Evolutionary conservation across 1,140 invertebrate genomes (phyloP).

Genomic region (Trachymyrmex cornetzi): DNA sequence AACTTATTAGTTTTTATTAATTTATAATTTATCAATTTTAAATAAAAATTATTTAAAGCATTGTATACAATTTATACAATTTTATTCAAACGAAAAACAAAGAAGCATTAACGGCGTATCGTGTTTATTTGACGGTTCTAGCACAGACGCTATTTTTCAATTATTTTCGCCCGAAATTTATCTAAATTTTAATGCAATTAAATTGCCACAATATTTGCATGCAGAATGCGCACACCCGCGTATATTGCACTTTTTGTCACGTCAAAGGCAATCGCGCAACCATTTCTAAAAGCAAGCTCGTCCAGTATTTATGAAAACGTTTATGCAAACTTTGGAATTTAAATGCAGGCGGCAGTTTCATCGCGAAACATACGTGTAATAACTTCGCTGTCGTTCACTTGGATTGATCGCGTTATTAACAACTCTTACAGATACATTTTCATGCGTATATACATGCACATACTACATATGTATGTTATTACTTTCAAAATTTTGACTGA

Average conservation of each 20-base stretch:
- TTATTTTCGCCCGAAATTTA: conserved; percentile 35
- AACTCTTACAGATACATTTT: conserved; percentile 16
- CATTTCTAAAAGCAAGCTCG: conserved; percentile 47
- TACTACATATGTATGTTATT: neutral
- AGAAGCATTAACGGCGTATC: neutral
- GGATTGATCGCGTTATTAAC: conserved; percentile 41
- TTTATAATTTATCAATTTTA: too few relatives aligned
- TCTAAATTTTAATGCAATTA: conserved; percentile 41
- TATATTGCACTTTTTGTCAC: conserved; percentile 38
- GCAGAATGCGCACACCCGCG: neutral
- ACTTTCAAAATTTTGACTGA: too few relatives aligned
- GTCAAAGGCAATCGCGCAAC: conserved; percentile 41
- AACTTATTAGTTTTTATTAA: too few relatives aligned
- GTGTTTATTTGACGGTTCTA: neutral
- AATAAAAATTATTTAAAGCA: neutral
- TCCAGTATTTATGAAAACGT: conserved; percentile 43
- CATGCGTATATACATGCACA: neutral
- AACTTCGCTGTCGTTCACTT: conserved; percentile 2
- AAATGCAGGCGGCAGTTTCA: conserved; percentile 22
- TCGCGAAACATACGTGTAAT: conserved; percentile 9
- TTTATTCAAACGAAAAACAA: neutral
- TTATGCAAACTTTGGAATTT: conserved; percentile 53
- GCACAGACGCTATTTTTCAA: neutral
- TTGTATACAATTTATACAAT: neutral
- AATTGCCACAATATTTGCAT: conserved; percentile 40